Base-by-base conservation (phyloP, 2,113 vertebrate genomes). In the Erpornis zantholeuca region DNA sequence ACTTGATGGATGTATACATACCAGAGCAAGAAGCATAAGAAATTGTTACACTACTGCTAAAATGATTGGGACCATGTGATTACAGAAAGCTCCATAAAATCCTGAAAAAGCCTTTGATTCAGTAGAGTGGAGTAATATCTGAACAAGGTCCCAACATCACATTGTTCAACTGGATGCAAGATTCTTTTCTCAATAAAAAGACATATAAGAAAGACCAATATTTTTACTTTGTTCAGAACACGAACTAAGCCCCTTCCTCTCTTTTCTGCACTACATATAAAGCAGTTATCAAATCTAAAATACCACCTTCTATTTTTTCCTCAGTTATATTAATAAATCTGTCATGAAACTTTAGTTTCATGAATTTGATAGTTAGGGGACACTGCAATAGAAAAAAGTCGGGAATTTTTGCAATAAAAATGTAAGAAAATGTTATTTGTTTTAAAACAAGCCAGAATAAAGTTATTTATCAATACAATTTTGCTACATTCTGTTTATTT, bases 41-140 rank as follows among this genome's bases (percentile, higher is more conserved):
- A 80, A 88, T 21, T 59, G 54, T 69, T 90, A 65, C 27, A 70
- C 72, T 82, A 69, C 33, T 73, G 70, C 36, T 56, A 57, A 52
- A 95, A 87, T 56, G 22, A 90, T 9, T 42, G 19, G 77, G 59
- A 73, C 7, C 7, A 44, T 17, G 11, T 63, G 59, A 81, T 68
- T 85, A 86, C 18, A 88, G 52, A 92, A 90, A 91, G 69, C 81
- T 81, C 49, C 47, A 81, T 35, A 83, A 94, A 90, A 95, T 45
- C 24, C 35, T 60, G 24, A 45, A 77, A 93, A 90, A 56, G 10
- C 10, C 27, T 88, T 86, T 68, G 31, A 64, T 66, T 88, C 82
- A 80, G 29, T 40, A 65, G 22, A 73, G 63, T 50, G 75, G 27
- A 82, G 36, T 31, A 82, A 73, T 33, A 76, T 15, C 42, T 1